Conservation (phyloP, 1,140 invertebrate genomes). For the Cherax destructor region DNA sequence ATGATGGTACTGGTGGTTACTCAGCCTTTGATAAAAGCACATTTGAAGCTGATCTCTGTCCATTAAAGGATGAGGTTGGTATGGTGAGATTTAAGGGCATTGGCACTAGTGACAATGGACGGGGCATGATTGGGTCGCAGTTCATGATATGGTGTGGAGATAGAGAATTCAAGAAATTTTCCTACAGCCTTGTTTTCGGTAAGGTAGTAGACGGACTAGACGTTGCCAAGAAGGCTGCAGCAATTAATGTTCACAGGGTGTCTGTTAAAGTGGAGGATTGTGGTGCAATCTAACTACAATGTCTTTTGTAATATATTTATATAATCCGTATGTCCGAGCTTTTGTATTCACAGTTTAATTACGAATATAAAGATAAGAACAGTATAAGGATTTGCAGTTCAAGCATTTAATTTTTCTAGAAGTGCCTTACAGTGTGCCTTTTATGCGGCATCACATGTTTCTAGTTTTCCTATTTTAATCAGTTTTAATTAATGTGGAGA, state of each 20-base stretch:
- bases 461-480: slow-evolving; percentile 24
- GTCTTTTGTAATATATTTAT: slow-evolving; percentile 31
- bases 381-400: slow-evolving; percentile 15
- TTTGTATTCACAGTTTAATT: slow-evolving; percentile 11
- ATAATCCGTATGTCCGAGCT: slow-evolving; percentile 26
- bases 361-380: slow-evolving; percentile 22
- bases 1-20: slow-evolving; percentile 70
- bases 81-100: slow-evolving; percentile 71
- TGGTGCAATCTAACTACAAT: slow-evolving; percentile 52
- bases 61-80: slow-evolving; percentile 71
- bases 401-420: slow-evolving; percentile 48
- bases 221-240: slow-evolving; percentile 68
- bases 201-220: slow-evolving; percentile 70
- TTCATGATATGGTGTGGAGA: slow-evolving; percentile 72
- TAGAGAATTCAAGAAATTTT: slow-evolving; percentile 71
- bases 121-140: slow-evolving; percentile 71
- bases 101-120: slow-evolving; percentile 68
- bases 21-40: slow-evolving; percentile 55
- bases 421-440: slow-evolving; percentile 53
- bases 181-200: slow-evolving; percentile 71
- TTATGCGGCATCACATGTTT: slow-evolving; percentile 49
- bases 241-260: slow-evolving; percentile 65
- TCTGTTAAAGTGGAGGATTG: slow-evolving; percentile 69
- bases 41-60: slow-evolving; percentile 71
- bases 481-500: slow-evolving; percentile 14